Evolutionary conservation across 1,140 invertebrate genomes (phyloP).

Genomic region (Drosophila sturtevanti): DNA sequence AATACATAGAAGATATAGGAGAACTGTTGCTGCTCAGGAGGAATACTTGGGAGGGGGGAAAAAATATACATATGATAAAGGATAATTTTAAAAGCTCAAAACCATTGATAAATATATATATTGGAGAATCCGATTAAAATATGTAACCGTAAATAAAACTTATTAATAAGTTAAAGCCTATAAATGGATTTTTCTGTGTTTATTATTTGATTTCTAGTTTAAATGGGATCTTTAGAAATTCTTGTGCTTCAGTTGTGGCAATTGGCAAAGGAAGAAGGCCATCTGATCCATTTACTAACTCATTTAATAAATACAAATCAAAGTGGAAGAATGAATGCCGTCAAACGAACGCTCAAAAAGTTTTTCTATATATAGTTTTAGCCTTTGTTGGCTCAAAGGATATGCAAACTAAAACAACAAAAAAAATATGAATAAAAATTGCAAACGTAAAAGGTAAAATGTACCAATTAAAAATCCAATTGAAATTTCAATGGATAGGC

Average conservation of each 20-base stretch:
- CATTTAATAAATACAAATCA: constrained; percentile 81
- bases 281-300: constrained; percentile 78
- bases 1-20: too few relatives aligned
- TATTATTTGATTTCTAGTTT: background rate
- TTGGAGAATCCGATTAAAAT: too few relatives aligned
- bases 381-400: constrained; percentile 19
- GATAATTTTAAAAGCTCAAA: too few relatives aligned
- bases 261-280: constrained; percentile 45
- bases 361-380: constrained; percentile 10
- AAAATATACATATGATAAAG: too few relatives aligned
- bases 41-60: too few relatives aligned
- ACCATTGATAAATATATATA: too few relatives aligned
- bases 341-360: constrained; percentile 29
- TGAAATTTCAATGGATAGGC: constrained; percentile 68
- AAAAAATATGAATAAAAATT: constrained; percentile 47
- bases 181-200: background rate
- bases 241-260: constrained; percentile 31
- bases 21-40: too few relatives aligned
- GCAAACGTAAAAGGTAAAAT: constrained; percentile 78
- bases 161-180: background rate
- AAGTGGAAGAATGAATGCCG: constrained; percentile 49
- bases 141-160: background rate
- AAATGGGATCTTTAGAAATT: background rate
- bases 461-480: constrained; percentile 79
- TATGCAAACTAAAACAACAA: background rate